Evolutionary conservation across 2,113 vertebrate genomes (phyloP).

Genomic region (Misgurnus anguillicaudatus): DNA sequence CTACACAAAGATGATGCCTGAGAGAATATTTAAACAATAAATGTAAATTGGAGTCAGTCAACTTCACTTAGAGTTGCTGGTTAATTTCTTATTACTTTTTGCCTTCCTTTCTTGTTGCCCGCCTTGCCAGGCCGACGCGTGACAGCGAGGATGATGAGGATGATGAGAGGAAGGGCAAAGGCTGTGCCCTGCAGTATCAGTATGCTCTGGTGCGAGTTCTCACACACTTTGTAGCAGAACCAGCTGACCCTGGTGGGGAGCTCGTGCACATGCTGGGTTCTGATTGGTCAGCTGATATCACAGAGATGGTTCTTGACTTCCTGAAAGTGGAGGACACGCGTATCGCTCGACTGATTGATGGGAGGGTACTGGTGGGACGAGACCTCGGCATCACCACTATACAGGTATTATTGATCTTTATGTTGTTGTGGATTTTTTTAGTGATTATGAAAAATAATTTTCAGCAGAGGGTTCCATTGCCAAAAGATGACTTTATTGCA

Average conservation of each 20-base stretch:
- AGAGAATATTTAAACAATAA: too few relatives aligned
- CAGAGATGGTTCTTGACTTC: slow-evolving; percentile 86
- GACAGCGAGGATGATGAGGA: slow-evolving; percentile 98
- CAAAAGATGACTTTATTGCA: too few relatives aligned
- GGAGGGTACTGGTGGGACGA: slow-evolving; percentile 83
- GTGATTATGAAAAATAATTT: too few relatives aligned
- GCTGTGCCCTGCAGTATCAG: slow-evolving; percentile 95
- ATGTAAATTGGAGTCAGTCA: too few relatives aligned
- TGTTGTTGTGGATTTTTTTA: too few relatives aligned
- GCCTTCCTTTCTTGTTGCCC: background rate
- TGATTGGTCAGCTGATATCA: slow-evolving; percentile 97
- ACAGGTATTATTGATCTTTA: slow-evolving; percentile 74
- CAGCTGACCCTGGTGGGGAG: slow-evolving; percentile 77
- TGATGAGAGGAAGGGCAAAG: slow-evolving; percentile 87
- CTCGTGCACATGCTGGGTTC: slow-evolving; percentile 87
- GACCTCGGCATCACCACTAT: slow-evolving; percentile 91
- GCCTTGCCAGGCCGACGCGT: slow-evolving; percentile 82
- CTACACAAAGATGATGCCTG: too few relatives aligned
- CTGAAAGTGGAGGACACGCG: slow-evolving; percentile 90
- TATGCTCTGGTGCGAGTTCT: slow-evolving; percentile 90
- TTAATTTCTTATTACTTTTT: background rate
- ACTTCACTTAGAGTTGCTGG: too few relatives aligned
- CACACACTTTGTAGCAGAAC: slow-evolving; percentile 91
- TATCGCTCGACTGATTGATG: slow-evolving; percentile 84
- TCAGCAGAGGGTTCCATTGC: too few relatives aligned